These are phyloP conservation scores for Dynastes hyllus DNA, from an alignment of 2,888 invertebrate species.

Conservation along the genomic window DNA sequence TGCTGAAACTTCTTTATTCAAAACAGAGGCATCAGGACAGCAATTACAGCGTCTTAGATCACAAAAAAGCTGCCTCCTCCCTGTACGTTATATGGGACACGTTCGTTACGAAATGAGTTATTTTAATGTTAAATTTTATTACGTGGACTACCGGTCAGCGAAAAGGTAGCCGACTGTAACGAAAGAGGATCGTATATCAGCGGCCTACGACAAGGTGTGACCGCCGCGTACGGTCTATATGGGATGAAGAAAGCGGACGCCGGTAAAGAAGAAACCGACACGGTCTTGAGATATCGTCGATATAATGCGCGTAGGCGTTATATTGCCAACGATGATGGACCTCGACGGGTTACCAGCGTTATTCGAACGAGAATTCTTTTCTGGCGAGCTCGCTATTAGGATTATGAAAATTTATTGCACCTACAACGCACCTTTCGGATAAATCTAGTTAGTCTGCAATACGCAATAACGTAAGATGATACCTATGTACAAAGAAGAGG, in stretches of 20 bases:
- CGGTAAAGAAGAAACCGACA: conserved; percentile 2
- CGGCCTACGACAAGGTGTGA: conserved; percentile 42
- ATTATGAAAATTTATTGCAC: conserved; percentile 38
- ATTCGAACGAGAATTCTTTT: background rate
- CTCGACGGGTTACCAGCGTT: background rate
- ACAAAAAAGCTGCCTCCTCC: too few species aligned
- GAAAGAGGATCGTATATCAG: conserved; percentile 31
- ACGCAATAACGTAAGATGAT: too few species aligned
- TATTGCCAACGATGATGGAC: conserved; percentile 41
- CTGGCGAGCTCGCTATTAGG: background rate
- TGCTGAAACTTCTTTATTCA: too few species aligned
- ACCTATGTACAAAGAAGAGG: too few species aligned
- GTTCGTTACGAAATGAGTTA: conserved; percentile 43
- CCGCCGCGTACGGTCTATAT: conserved; percentile 5
- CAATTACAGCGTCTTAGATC: too few species aligned
- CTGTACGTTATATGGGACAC: background rate
- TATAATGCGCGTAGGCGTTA: conserved; percentile 26
- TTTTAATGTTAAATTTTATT: conserved; percentile 46
- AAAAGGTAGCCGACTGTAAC: conserved; percentile 40
- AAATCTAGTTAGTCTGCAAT: background rate
- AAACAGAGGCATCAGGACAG: too few species aligned
- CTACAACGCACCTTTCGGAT: background rate
- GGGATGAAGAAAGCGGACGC: background rate
- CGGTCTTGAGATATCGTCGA: background rate
- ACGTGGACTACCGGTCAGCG: conserved; percentile 34